A percentile compares a stretch with the other conserved stretches of the same genome.
These are phyloP conservation scores for Rhincodon typus DNA, from an alignment of 2,797 vertebrate genomes.

Conservation along the genomic window DNA sequence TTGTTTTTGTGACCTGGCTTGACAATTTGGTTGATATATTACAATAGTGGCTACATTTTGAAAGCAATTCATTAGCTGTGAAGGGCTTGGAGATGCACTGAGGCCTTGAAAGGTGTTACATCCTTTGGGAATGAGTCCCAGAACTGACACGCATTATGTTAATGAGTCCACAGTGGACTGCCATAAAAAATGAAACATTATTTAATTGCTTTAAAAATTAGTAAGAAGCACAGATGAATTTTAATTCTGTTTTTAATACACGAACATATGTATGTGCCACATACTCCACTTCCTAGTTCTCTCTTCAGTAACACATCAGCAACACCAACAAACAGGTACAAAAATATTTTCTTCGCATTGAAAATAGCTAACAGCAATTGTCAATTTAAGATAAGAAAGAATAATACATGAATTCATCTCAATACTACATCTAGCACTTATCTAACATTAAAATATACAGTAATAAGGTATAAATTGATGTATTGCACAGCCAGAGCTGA, in stretches of 20 bases:
- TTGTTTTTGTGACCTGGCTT: too few species aligned
- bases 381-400: constrained; percentile 31
- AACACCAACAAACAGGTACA: constrained; percentile 29
- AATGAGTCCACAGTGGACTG: background rate
- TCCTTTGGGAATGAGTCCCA: too few species aligned
- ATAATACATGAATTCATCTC: constrained; percentile 8
- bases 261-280: constrained; percentile 19
- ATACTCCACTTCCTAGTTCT: background rate
- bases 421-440: constrained; percentile 5
- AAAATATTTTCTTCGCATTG: constrained; percentile 35
- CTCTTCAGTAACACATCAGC: background rate
- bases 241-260: constrained; percentile 12
- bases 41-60: background rate
- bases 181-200: background rate
- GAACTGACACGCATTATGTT: background rate
- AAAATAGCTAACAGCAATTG: constrained; percentile 35
- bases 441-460: constrained; percentile 28
- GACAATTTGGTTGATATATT: background rate
- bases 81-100: background rate
- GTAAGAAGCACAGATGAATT: background rate
- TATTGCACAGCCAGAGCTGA: constrained; percentile 14
- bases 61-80: background rate
- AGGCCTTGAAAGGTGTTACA: background rate
- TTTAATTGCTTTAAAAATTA: background rate
- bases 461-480: constrained; percentile 6